A percentile compares a stretch with the other conserved stretches of the same genome.
Evolutionary conservation across 2,797 vertebrate genomes (phyloP).

Genomic region (Brachymystax lenok): DNA sequence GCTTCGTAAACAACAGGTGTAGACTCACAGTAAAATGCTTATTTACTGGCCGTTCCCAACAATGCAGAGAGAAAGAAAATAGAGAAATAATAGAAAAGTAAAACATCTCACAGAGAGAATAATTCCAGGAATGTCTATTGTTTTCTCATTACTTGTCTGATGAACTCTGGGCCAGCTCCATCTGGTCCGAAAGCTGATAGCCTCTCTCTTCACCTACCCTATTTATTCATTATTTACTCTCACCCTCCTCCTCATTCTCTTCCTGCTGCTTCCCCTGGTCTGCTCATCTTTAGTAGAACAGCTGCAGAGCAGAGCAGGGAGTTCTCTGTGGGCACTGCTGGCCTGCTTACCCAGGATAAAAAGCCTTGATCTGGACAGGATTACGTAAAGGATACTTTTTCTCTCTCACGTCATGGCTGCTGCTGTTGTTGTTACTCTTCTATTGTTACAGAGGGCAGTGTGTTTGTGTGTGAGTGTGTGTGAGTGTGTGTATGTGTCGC

Average conservation of each 20-base stretch:
- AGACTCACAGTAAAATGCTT: too few species aligned
- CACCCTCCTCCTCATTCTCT: background rate
- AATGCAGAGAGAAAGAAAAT: too few species aligned
- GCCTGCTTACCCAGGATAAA: constrained; percentile 46
- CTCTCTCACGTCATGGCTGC: constrained; percentile 33
- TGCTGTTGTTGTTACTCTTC: constrained; percentile 32
- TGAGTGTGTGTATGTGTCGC: background rate
- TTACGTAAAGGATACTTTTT: constrained; percentile 55
- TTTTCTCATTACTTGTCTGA: constrained; percentile 61
- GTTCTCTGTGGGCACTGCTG: constrained; percentile 48
- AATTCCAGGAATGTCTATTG: constrained; percentile 68
- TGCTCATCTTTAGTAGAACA: constrained; percentile 39
- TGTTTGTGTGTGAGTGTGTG: constrained; percentile 33
- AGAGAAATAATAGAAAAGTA: too few species aligned
- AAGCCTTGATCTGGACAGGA: constrained; percentile 40
- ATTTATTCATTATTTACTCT: constrained; percentile 14
- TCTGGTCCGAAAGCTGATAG: constrained; percentile 34
- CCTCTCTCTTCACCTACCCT: constrained; percentile 16
- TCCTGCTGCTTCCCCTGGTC: constrained; percentile 3
- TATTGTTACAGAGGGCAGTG: constrained; percentile 43
- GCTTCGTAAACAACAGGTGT: too few species aligned
- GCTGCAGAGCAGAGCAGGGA: constrained; percentile 36
- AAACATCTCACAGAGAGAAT: constrained; percentile 40
- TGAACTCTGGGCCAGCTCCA: constrained; percentile 51
- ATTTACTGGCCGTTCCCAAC: too few species aligned